Evolutionary conservation across 2,797 vertebrate species (phyloP).

Genomic region (Gallinago solitaria): DNA sequence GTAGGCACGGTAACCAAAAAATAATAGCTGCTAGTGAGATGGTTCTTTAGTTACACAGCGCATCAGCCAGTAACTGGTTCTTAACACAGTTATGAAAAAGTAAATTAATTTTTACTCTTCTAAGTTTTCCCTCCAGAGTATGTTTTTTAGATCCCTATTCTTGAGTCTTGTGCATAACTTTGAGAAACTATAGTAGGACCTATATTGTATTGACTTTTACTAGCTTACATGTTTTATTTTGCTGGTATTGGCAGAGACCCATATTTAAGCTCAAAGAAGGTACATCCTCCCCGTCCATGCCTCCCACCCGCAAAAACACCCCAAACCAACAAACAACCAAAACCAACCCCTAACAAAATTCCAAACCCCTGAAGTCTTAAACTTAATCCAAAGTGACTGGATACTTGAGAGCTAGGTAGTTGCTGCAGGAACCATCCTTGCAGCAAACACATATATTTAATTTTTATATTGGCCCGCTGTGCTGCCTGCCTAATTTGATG

Average conservation of each 20-base stretch:
- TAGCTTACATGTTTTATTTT: neutral
- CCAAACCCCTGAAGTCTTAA: neutral
- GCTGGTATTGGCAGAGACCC: neutral
- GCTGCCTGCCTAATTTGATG: neutral
- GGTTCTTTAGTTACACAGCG: neutral
- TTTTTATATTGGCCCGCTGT: neutral
- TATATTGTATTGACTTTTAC: neutral
- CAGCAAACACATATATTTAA: neutral
- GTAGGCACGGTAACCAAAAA: neutral
- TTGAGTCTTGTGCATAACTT: neutral
- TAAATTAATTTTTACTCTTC: neutral
- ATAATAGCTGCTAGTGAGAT: neutral
- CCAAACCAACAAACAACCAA: too few species aligned
- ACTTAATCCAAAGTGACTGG: neutral
- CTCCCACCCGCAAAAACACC: neutral
- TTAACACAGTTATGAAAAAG: neutral
- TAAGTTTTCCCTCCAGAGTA: neutral
- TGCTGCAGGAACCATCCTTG: neutral
- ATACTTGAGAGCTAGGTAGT: neutral
- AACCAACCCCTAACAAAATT: neutral
- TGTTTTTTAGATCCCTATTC: neutral
- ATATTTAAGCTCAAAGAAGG: neutral
- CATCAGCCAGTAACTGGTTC: neutral
- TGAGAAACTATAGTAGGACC: neutral
- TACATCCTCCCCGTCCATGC: accelerated